These are phyloP conservation scores for Cheilosia grossa DNA, from an alignment of 2,888 invertebrate species.

Conservation along the genomic window DNA sequence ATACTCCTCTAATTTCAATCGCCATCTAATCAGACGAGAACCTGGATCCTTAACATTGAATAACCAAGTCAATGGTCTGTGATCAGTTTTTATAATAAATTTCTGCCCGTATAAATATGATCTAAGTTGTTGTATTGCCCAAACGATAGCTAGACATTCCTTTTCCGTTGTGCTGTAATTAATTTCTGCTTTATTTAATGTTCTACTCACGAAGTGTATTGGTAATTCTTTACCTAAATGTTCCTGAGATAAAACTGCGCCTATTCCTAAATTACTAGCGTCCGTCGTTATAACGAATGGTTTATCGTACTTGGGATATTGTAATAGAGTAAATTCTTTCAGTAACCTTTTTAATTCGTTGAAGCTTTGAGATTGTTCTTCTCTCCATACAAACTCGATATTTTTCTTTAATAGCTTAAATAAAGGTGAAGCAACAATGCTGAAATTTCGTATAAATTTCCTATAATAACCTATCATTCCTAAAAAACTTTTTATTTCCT, in stretches of 20 bases:
- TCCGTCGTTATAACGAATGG: too few species aligned
- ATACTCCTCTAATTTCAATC: constrained; percentile 9
- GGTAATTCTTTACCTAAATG: constrained; percentile 12
- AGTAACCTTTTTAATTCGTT: too few species aligned
- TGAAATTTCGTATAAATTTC: constrained; percentile 44
- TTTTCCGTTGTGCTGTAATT: constrained; percentile 22
- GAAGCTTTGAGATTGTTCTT: too few species aligned
- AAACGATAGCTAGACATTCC: constrained; percentile 22
- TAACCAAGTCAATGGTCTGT: background rate
- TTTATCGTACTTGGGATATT: too few species aligned
- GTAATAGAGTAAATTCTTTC: too few species aligned
- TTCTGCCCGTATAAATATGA: constrained; percentile 9
- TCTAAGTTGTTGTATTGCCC: constrained; percentile 18
- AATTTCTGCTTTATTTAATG: constrained; percentile 26
- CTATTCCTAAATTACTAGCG: too few species aligned
- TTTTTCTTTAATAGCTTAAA: constrained; percentile 34
- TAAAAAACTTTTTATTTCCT: constrained; percentile 10
- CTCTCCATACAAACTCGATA: background rate
- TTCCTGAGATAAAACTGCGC: constrained; percentile 2
- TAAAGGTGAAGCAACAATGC: constrained; percentile 52
- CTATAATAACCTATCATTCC: constrained; percentile 38
- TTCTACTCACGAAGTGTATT: constrained; percentile 45
- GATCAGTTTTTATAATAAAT: background rate
- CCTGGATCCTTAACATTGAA: constrained; percentile 34
- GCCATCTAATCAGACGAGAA: constrained; percentile 18